phyloP scores from a whole-genome alignment of 2,113 vertebrate species.

The Petroica traversi region DNA sequence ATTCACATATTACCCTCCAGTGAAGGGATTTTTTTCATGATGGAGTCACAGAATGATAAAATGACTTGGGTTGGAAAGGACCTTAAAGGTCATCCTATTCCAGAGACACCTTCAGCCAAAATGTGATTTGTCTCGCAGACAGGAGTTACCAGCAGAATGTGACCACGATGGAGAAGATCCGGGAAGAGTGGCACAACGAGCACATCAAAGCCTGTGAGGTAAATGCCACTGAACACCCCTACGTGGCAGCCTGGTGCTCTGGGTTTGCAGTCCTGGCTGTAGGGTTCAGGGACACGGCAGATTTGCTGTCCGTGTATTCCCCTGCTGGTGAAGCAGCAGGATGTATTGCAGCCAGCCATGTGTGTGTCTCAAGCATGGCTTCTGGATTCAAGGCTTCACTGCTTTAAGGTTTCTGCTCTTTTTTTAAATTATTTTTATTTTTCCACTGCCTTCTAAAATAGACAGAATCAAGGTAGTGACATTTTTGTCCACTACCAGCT shows the following conservation, averaged over 20 bases:
- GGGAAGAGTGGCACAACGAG: slow-evolving; percentile 90
- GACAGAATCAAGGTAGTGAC: neutral
- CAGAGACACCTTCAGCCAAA: neutral
- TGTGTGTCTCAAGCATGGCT: neutral
- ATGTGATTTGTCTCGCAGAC: slow-evolving; percentile 67
- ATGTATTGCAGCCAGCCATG: neutral
- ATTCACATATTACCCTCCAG: neutral
- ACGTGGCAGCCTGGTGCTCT: rapidly evolving
- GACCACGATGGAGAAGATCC: slow-evolving; percentile 74
- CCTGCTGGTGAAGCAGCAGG: neutral
- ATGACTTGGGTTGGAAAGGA: neutral
- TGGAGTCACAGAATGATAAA: neutral
- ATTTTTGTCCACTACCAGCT: neutral
- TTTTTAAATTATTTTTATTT: neutral
- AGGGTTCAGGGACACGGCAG: rapidly evolving
- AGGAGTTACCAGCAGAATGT: slow-evolving; percentile 81
- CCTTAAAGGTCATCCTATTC: neutral
- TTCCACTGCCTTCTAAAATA: neutral
- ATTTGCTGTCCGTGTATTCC: neutral
- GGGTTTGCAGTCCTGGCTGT: neutral
- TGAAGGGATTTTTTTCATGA: rapidly evolving
- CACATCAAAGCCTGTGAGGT: slow-evolving; percentile 90
- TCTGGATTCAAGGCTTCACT: neutral
- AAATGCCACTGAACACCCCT: neutral
- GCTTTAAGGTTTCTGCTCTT: neutral